These are phyloP conservation scores for Noctua janthe DNA, from an alignment of 2,888 invertebrate genomes.

Conservation along the genomic window DNA sequence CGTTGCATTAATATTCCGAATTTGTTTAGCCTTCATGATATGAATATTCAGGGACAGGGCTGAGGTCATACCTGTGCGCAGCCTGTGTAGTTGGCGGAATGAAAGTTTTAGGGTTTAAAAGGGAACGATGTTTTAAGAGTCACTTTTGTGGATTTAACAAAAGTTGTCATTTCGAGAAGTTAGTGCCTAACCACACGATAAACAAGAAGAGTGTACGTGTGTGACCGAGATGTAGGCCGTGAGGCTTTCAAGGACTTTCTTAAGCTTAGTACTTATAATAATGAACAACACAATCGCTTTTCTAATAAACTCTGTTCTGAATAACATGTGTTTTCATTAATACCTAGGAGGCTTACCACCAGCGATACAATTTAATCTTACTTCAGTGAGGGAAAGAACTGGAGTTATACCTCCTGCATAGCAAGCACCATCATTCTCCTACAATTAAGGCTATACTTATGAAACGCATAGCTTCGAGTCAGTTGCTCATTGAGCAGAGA, in stretches of 20 bases:
- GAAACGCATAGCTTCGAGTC: background rate
- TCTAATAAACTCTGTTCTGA: background rate
- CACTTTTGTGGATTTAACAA: background rate
- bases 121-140: background rate
- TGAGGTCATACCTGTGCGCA: conserved; percentile 42
- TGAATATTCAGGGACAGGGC: conserved; percentile 58
- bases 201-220: too few species aligned
- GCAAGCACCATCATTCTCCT: conserved; percentile 4
- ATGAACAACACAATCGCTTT: background rate
- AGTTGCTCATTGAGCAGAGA: background rate
- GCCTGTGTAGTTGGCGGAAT: conserved; percentile 32
- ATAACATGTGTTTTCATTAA: background rate
- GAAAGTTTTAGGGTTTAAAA: conserved; percentile 26
- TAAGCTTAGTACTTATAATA: background rate
- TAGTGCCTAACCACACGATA: too few species aligned
- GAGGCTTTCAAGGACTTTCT: background rate
- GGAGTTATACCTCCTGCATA: background rate
- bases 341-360: too few species aligned
- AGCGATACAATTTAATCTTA: too few species aligned
- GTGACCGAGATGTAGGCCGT: background rate
- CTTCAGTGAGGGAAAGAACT: too few species aligned
- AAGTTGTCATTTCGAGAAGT: background rate
- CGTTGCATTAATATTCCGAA: conserved; percentile 64
- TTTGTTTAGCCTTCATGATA: conserved; percentile 59
- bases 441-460: background rate